Conservation (phyloP, 2,888 invertebrate genomes). For the Apamea sordens region DNA sequence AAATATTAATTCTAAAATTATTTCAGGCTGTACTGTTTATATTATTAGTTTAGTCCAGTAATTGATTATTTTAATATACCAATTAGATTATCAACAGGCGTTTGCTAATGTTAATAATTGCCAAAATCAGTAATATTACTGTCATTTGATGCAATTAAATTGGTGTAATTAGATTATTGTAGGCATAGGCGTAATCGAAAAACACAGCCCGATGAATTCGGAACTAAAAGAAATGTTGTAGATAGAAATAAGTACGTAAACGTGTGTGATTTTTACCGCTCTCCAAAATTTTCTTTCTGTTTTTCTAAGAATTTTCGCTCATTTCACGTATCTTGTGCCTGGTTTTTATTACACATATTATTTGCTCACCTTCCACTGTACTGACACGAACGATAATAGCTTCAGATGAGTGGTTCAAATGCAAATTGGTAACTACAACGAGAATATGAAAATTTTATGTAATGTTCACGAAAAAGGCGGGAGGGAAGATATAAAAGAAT, state of each 20-base stretch:
- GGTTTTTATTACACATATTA: slow-evolving; percentile 31
- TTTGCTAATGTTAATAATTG: background rate
- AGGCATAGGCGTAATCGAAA: background rate
- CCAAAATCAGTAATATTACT: background rate
- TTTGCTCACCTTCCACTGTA: slow-evolving; percentile 30
- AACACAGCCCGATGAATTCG: slow-evolving; percentile 8
- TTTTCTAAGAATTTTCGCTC: slow-evolving; percentile 18
- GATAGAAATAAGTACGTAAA: background rate
- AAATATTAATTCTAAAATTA: background rate
- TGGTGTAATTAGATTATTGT: background rate
- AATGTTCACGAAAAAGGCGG: slow-evolving; percentile 70
- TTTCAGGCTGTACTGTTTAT: background rate
- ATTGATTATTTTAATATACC: background rate
- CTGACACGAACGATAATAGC: slow-evolving; percentile 46
- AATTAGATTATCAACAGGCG: background rate
- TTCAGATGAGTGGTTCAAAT: slow-evolving; percentile 57
- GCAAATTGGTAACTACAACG: slow-evolving; percentile 63
- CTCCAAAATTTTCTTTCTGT: background rate
- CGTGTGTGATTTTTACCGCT: slow-evolving; percentile 6
- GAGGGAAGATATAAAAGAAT: slow-evolving; percentile 72
- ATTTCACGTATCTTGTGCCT: background rate
- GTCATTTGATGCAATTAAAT: background rate
- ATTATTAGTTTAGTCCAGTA: background rate
- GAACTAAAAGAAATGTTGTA: background rate
- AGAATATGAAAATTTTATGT: slow-evolving; percentile 70